Evolutionary conservation across 2,888 invertebrate species (phyloP), one percentile per base, ranked within the genome.

Genomic region (Perizoma flavofasciatum): DNA sequence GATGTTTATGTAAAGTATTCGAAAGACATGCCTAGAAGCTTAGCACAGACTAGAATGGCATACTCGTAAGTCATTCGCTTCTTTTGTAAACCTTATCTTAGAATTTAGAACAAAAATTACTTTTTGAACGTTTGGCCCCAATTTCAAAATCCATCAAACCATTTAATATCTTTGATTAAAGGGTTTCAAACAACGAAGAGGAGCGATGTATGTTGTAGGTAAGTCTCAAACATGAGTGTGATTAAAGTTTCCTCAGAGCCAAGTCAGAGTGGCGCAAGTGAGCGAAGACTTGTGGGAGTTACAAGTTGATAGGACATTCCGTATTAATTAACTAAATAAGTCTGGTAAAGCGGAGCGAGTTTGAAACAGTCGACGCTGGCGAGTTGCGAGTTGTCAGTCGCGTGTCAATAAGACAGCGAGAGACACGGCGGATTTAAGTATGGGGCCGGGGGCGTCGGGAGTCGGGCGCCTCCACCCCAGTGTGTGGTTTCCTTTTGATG

Each of bases 401-500:
- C 88, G 89, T 92, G 91, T 92, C 91, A 91, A 92, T 91, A 91
- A 92, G 91, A 88, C 89, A 85, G 83, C 83, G 81, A 81, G 82
- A 81, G 88, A 88, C 88, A 87, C 88, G 89, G 88, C 84, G 84
- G 88, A 84, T 88, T 85, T 83, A 85, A 89, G 89, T 86, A 84
- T 83, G 89, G 84, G 89, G 86, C 79, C 78, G 86, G 85, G 83
- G 83, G 79, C 69, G 76, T 55, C 73, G 75, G 77, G 76, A 71
- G 73, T 61, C 48, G 70, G 74, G 41, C 74, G 81, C 75, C 82
- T 79, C 89, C 90, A 82, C 89, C 92, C 90, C 88, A 88, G 88
- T 91, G 89, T 91, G 91, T 91, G 91, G 92, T 91, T 92, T 91
- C 91, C 92, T 91, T 92, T 92, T 92, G 92, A 92, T 91, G 92